Base-by-base conservation (phyloP, 1,140 invertebrate species). In the Oncopodura yosiiana region DNA sequence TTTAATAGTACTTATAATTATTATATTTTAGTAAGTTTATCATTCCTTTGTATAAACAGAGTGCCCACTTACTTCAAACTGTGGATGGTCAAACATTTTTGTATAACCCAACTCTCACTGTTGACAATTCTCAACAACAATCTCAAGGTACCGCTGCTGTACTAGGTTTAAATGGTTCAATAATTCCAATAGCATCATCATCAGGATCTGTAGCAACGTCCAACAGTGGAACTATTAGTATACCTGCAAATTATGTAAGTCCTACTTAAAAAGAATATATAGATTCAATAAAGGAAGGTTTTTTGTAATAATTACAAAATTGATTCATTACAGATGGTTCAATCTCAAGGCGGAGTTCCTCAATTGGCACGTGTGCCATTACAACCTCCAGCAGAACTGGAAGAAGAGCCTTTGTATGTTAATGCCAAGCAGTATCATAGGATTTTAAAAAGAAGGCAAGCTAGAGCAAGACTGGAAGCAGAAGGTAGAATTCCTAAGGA, bases 381-480 rank as follows among this genome's bases (percentile, higher is more conserved):
- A 50, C 77, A 77, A 42, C 74, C 67, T 58, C 77, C 81, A 1
- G 87, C 87, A 69, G 74, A 89, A 50, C 75, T 90, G 14, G 87
- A 92, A 71, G 90, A 94, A 69, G 90, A 95, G 67, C 89, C 92
- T 2, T 70, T 98, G 6, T 99, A 97, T 72, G 95, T 99, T 0
- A 99, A 98, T 77, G 93, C 93, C n/a, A 94, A 94, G 69, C 95
- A 99, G 68, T 95, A 95, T 70, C 86, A 90, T 66, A 76, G 90
- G 53, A 95, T 95, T 66, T 73, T 95, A 6, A 92, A 93, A 68
- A 73, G 92, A 57, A 73, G 92, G 49, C 87, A 91, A 66, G 92
- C 90, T 0, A 73, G 92, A 41, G 91, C 91, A 0, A 91, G 91
- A 69, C 72, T 95, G 38, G 89, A 94, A 71, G 86, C 87, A 6